These are phyloP conservation scores for Entomobrya multifasciata DNA, from an alignment of 2,888 invertebrate genomes.

Conservation along the genomic window DNA sequence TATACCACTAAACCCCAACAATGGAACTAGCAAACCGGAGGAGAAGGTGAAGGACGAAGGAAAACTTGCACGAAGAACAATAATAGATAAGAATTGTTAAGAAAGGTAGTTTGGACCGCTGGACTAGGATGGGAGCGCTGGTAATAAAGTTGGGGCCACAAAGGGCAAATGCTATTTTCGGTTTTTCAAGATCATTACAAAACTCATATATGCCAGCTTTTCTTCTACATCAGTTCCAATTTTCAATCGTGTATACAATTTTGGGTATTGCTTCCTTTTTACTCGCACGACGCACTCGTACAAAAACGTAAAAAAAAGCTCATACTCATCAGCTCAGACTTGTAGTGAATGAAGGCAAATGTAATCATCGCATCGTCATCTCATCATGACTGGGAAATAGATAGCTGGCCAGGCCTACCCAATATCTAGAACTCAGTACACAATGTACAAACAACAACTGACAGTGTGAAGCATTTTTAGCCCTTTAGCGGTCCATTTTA, in stretches of 20 bases:
- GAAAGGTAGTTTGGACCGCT: not conserved
- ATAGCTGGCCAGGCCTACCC: not conserved
- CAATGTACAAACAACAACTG: not conserved
- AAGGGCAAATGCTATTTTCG: slow-evolving; percentile 50
- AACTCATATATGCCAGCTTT: too few relatives aligned
- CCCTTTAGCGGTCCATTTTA: not conserved
- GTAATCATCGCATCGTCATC: too few relatives aligned
- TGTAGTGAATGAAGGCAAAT: too few relatives aligned
- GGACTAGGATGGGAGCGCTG: not conserved
- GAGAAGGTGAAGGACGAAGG: not conserved
- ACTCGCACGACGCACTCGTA: too few relatives aligned
- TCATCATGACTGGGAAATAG: too few relatives aligned
- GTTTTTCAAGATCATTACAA: not conserved
- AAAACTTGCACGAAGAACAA: not conserved
- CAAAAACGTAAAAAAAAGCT: not conserved
- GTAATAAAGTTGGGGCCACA: slow-evolving; percentile 5
- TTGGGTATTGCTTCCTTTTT: too few relatives aligned
- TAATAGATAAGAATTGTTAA: not conserved
- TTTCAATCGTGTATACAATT: too few relatives aligned
- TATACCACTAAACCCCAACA: not conserved
- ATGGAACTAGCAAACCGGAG: not conserved
- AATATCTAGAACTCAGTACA: not conserved
- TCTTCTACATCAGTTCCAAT: too few relatives aligned
- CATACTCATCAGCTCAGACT: not conserved
- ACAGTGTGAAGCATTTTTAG: slow-evolving; percentile 5